Base-by-base conservation (phyloP, 1,140 invertebrate genomes). In the Bombus superbus region DNA sequence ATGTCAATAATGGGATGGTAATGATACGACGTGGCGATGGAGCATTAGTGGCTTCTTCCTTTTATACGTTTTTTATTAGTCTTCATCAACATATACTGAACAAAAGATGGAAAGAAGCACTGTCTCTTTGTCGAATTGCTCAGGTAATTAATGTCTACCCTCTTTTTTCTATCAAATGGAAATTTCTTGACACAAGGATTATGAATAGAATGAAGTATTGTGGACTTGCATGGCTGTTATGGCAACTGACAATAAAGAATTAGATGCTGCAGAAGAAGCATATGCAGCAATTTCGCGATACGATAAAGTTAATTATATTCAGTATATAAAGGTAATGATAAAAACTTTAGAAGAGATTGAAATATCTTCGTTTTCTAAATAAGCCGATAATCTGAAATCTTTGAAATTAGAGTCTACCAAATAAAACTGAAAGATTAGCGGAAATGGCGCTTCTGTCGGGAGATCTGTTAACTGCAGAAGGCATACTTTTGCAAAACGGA, bases 201-300 rank as follows among this genome's bases (percentile, higher is more conserved):
- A 72, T 42, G 47, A 83, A 85, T 71, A 97, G 96, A 98, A 98
- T 91, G 97, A 98, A 88, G 97, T 96, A 59, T 94, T 99, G 32
- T 99, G 99, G 98, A 97, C 98, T 2, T 98, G 98, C 91, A 95
- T 99, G 86, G 98, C 98, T 6, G 98, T 98, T 1, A 96, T 99
- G 94, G 97, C 98, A 25, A 97, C 97, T 74, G 97, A 98, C 88
- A 96, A 96, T 71, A 97, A 97, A 92, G 96, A 98, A 89, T 94
- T 99, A 40, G 96, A 97, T 66, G 97, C 98, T 47, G 98, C 98
- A 3, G 98, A 99, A 96, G 97, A 99, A 93, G 98, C 98, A 18
- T 99, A 99, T 95, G 97, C 98, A n/a, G 97, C 98, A 40, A 98
- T 99, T 81, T 97, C 97, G 86, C 97, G 98, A 96, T 97, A 97